phyloP scores from a whole-genome alignment of 2,797 vertebrate genomes.

The Emydoidea blandingii region DNA sequence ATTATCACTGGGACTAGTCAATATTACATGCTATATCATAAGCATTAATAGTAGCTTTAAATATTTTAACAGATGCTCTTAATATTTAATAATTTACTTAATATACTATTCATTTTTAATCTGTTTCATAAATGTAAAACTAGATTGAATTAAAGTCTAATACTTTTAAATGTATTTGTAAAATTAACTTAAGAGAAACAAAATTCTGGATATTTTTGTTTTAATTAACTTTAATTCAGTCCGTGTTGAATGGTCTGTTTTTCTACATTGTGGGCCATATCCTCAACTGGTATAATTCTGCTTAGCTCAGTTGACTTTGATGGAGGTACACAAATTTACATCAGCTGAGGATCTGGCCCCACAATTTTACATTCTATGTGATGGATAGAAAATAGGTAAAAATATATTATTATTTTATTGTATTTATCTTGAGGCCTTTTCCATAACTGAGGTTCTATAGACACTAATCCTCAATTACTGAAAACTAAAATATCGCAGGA shows the following conservation, averaged over 20 bases:
- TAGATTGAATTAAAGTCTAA: slow-evolving; percentile 21
- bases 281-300: not conserved
- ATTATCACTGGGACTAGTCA: slow-evolving; percentile 70
- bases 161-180: slow-evolving; percentile 11
- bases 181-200: not conserved
- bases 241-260: not conserved
- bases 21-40: slow-evolving; percentile 16
- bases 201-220: slow-evolving; percentile 27
- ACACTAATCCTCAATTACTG: not conserved
- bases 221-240: slow-evolving; percentile 39
- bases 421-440: not conserved
- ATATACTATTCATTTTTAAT: slow-evolving; percentile 35
- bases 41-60: slow-evolving; percentile 45
- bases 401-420: not conserved
- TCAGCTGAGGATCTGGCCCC: not conserved
- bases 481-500: not conserved
- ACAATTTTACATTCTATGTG: not conserved
- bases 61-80: slow-evolving; percentile 41
- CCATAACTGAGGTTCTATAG: not conserved
- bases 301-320: slow-evolving; percentile 6
- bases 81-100: slow-evolving; percentile 25
- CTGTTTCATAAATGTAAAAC: not conserved
- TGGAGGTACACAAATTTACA: not conserved
- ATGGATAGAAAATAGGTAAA: not conserved
- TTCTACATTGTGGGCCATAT: slow-evolving; percentile 27